Evolutionary conservation across 2,888 invertebrate species (phyloP).

Genomic region (Cyaniris semiargus): DNA sequence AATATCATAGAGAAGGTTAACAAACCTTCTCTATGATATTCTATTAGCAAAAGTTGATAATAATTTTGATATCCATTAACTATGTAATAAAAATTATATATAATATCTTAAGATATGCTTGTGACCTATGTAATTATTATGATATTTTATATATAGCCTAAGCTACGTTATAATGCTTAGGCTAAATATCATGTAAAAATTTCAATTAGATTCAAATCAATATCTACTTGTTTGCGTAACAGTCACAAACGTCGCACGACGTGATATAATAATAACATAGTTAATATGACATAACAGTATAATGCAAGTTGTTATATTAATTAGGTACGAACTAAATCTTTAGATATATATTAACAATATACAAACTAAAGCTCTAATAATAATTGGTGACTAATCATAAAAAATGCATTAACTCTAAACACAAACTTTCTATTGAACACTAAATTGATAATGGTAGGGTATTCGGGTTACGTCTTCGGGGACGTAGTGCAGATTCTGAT

Average conservation of each 20-base stretch:
- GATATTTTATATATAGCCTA: no score
- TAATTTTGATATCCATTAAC: no score
- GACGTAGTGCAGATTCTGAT: conserved; percentile 71
- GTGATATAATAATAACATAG: background rate
- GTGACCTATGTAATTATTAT: background rate
- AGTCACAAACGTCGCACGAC: background rate
- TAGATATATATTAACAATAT: background rate
- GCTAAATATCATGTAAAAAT: no score
- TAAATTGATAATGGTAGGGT: conserved; percentile 73
- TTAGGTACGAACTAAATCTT: conserved; percentile 2
- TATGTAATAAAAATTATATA: background rate
- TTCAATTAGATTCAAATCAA: background rate
- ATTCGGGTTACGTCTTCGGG: conserved; percentile 71
- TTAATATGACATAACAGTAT: background rate
- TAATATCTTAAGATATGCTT: background rate
- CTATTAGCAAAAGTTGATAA: no score
- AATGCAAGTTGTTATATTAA: background rate
- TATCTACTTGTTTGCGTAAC: background rate
- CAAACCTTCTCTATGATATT: no score
- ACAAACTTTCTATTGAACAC: conserved; percentile 52
- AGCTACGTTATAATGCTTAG: no score
- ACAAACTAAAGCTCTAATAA: background rate
- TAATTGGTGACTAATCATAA: background rate
- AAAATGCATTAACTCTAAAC: background rate
- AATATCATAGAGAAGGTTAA: no score